Evolutionary conservation across 2,797 vertebrate species (phyloP).

Genomic region (Vireo griseus): DNA sequence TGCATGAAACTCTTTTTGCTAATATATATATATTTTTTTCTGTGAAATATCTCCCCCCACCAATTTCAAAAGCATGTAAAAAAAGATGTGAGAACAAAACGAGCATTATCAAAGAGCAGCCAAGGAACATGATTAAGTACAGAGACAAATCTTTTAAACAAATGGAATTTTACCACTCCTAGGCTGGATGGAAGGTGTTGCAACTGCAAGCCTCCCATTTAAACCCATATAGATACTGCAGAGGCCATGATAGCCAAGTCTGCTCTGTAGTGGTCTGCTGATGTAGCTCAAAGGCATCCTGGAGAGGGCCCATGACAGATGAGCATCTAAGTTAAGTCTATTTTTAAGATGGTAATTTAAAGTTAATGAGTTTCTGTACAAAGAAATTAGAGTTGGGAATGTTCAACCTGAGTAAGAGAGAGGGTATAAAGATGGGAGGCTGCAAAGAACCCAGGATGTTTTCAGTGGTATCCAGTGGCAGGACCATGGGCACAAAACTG

Average conservation of each 20-base stretch:
- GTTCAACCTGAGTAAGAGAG: background rate
- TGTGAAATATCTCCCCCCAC: background rate
- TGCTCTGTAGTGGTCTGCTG: background rate
- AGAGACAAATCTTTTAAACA: background rate
- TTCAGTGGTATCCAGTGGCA: background rate
- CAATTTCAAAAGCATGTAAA: conserved; percentile 37
- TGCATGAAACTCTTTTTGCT: conserved; percentile 73
- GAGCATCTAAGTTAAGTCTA: background rate
- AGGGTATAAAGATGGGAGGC: background rate
- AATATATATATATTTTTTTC: conserved; percentile 55
- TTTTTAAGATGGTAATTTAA: background rate
- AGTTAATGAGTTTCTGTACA: background rate
- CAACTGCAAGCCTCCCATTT: background rate
- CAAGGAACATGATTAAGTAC: background rate
- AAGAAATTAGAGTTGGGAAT: background rate
- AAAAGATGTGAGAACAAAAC: conserved; percentile 57
- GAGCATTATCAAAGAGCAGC: conserved; percentile 28
- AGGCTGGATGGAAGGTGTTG: background rate
- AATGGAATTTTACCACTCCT: background rate
- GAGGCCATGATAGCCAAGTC: background rate
- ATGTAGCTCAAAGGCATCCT: background rate
- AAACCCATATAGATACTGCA: background rate
- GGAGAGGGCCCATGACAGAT: background rate
- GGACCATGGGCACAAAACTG: background rate
- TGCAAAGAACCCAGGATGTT: background rate